These are phyloP conservation scores for Diprion similis DNA, from an alignment of 1,140 invertebrate species.

Conservation along the genomic window DNA sequence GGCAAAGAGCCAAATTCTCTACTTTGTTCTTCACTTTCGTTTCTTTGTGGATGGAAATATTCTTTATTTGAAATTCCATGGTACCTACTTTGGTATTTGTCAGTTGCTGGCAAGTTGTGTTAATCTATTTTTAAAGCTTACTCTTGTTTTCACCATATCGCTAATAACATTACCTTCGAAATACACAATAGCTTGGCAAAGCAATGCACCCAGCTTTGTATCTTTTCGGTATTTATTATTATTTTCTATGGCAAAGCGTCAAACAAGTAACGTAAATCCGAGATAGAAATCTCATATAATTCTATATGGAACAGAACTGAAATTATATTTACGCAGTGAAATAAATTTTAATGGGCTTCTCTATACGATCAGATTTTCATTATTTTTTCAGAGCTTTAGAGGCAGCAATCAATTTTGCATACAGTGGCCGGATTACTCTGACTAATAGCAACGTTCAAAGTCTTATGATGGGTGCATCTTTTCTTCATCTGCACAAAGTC, in stretches of 20 bases:
- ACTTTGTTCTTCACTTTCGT: background rate
- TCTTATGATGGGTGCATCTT: slow-evolving; percentile 88
- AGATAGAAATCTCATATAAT: no score
- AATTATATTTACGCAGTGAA: no score
- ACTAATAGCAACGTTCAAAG: slow-evolving; percentile 84
- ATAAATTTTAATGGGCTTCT: no score
- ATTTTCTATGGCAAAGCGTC: no score
- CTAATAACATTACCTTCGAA: no score
- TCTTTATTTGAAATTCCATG: background rate
- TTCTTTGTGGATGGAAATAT: background rate
- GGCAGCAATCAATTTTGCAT: slow-evolving; percentile 86
- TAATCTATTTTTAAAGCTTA: background rate
- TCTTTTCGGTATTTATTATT: no score
- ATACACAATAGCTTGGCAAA: no score
- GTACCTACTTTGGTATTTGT: background rate
- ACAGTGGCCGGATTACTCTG: slow-evolving; percentile 81
- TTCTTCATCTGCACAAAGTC: slow-evolving; percentile 82
- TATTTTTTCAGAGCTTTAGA: slow-evolving; percentile 76
- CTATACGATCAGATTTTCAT: slow-evolving; percentile 10
- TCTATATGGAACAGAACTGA: no score
- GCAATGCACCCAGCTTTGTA: no score
- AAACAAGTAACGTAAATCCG: no score
- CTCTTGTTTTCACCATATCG: background rate
- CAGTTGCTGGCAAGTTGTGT: background rate
- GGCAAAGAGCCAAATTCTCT: background rate